A percentile compares a stretch with the other conserved stretches of the same genome.
These are phyloP conservation scores for Protosalanx chinensis DNA, from an alignment of 2,797 vertebrate species.

Conservation along the genomic window DNA sequence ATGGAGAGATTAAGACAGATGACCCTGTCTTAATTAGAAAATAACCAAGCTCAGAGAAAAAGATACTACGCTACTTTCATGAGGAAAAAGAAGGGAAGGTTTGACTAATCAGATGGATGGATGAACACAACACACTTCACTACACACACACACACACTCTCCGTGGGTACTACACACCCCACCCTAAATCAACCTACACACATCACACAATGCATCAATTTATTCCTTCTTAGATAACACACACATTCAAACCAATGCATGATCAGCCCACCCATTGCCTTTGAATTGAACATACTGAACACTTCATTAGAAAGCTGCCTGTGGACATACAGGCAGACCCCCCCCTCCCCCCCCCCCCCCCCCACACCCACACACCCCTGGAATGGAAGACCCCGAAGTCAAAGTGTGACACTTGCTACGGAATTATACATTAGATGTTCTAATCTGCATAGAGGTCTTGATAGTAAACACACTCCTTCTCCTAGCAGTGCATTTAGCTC, in stretches of 20 bases:
- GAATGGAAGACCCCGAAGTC: conserved; percentile 33
- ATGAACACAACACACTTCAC: neutral
- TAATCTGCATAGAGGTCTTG: neutral
- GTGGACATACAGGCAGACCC: conserved; percentile 12
- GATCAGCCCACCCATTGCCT: conserved; percentile 1
- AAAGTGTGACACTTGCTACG: conserved; percentile 12
- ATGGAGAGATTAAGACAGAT: neutral
- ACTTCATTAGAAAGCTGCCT: neutral
- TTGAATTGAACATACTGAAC: conserved; percentile 8
- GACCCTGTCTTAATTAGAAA: neutral
- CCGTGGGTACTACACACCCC: neutral
- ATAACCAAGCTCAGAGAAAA: neutral
- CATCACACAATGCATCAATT: neutral
- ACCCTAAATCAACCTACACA: neutral
- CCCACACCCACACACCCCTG: conserved; percentile 4
- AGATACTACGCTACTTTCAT: neutral
- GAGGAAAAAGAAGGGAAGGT: neutral
- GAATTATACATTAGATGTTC: neutral
- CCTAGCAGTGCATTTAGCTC: neutral
- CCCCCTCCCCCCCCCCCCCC: neutral
- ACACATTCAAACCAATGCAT: neutral
- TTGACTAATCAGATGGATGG: neutral
- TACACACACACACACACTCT: neutral
- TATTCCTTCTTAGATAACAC: neutral
- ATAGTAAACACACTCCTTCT: neutral